Evolutionary conservation across 2,888 invertebrate genomes (phyloP), one percentile per base, ranked within the genome.

Genomic region (Diabrotica balteata): DNA sequence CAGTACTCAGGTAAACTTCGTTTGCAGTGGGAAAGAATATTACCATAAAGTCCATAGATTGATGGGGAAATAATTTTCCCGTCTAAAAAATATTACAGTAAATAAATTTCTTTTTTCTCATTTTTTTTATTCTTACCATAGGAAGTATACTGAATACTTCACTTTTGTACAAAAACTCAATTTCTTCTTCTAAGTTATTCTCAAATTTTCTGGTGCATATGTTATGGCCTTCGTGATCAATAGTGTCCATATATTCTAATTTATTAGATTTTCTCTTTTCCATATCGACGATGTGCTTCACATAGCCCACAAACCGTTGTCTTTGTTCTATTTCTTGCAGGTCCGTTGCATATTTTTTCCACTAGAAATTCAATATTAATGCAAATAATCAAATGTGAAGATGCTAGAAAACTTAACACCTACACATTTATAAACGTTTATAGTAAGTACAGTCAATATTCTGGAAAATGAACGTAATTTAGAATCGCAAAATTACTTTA

Each of bases 11-110:
- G 73, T 87, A 86, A 52, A 85, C 84, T 9, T 86, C 87, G 59
- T 87, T 85, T 75, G 83, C 82, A 75, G 85, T 82, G 0, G 91
- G 90, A 46, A 81, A 76, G 82, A 90, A 91, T 63, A 86, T 85
- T 67, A 90, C 80, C 0, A 83, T 86, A 65, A 90, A 78, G 64
- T 87, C 86, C 22, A 85, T 83, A 6, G 81, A 75, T 76, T 86
- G 86, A 62, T 86, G 86, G 0, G 90, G 89, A 86, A 88, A 88
- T 44, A 90, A 79, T 75, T 87, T 86, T 32, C 90, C 90, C 69
- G 81, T 82, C 90, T 90, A 64, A 66, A 75, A 75, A 46, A 51
- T 32, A 32, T 32, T 4, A 32, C 3, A 32, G 4, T 4, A 32
- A 32, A 32, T 32, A 32, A 32, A 32, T 32, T 32, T 32, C 32